Percentiles rank a stretch among this genome's conserved stretches.
These are phyloP conservation scores for Brachyhypopomus gauderio DNA, from an alignment of 2,113 vertebrate species.

Conservation along the genomic window DNA sequence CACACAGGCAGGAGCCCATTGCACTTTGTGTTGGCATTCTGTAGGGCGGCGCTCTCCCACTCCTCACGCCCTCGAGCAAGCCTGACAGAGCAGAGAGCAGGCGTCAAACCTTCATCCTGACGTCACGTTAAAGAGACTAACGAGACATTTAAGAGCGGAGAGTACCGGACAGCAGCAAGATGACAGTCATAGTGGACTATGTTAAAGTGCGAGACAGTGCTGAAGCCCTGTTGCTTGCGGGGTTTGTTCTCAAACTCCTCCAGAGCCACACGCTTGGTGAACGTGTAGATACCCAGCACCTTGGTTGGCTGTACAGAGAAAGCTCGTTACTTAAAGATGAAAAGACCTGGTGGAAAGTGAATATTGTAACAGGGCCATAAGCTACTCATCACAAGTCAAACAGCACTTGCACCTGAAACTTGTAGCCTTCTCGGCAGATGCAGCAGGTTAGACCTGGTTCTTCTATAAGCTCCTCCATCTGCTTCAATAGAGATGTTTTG, in stretches of 20 bases:
- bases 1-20: slow-evolving; percentile 97
- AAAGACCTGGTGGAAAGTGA: neutral
- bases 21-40: slow-evolving; percentile 99
- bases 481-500: slow-evolving; percentile 93
- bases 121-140: neutral
- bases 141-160: neutral
- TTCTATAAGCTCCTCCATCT: slow-evolving; percentile 99
- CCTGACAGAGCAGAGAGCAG: slow-evolving; percentile 63
- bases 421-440: slow-evolving; percentile 98
- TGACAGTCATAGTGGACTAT: slow-evolving; percentile 99
- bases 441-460: slow-evolving; percentile 97
- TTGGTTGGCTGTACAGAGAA: slow-evolving; percentile 84
- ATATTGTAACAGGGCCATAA: neutral
- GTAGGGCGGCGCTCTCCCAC: slow-evolving; percentile 97
- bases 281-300: slow-evolving; percentile 96
- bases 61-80: slow-evolving; percentile 94
- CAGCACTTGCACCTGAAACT: slow-evolving; percentile 86
- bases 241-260: slow-evolving; percentile 97
- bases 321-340: neutral
- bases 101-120: neutral
- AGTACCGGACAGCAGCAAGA: slow-evolving; percentile 91
- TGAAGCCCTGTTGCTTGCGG: slow-evolving; percentile 97
- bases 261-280: slow-evolving; percentile 93
- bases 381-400: neutral
- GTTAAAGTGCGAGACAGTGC: slow-evolving; percentile 99